Conservation (phyloP, 2,113 vertebrate species). For the Aplodontia rufa region DNA sequence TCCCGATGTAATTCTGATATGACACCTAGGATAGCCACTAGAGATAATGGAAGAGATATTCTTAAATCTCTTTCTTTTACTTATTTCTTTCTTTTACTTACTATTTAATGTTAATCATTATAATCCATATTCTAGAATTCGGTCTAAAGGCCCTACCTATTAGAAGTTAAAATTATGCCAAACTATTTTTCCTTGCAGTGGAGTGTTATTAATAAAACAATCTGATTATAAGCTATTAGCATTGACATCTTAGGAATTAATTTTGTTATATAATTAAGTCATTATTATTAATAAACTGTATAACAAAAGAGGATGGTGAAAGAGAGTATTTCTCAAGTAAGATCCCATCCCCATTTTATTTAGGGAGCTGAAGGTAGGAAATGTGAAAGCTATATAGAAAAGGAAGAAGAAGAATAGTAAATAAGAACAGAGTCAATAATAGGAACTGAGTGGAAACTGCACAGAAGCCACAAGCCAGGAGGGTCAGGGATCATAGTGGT, state of each 20-base stretch:
- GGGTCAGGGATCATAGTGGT: neutral
- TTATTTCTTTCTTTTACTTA: neutral
- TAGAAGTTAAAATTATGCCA: neutral
- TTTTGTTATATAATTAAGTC: neutral
- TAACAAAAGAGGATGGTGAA: neutral
- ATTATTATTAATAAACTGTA: neutral
- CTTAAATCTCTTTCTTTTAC: neutral
- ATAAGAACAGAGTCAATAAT: neutral
- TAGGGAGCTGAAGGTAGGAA: neutral
- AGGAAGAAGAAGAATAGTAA: neutral
- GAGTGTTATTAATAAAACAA: neutral
- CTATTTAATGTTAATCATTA: constrained; percentile 26
- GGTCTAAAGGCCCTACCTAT: neutral
- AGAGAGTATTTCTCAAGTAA: neutral
- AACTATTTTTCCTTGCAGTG: neutral
- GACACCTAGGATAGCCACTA: neutral
- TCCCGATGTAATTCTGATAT: neutral
- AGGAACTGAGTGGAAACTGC: neutral
- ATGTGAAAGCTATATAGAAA: neutral
- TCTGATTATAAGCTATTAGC: neutral
- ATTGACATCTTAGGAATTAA: neutral
- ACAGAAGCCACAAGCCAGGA: neutral
- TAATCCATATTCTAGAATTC: constrained; percentile 17
- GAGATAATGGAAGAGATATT: neutral
- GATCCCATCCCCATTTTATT: neutral